These are phyloP conservation scores for Antennarius striatus DNA, from an alignment of 2,113 vertebrate species.

Conservation along the genomic window DNA sequence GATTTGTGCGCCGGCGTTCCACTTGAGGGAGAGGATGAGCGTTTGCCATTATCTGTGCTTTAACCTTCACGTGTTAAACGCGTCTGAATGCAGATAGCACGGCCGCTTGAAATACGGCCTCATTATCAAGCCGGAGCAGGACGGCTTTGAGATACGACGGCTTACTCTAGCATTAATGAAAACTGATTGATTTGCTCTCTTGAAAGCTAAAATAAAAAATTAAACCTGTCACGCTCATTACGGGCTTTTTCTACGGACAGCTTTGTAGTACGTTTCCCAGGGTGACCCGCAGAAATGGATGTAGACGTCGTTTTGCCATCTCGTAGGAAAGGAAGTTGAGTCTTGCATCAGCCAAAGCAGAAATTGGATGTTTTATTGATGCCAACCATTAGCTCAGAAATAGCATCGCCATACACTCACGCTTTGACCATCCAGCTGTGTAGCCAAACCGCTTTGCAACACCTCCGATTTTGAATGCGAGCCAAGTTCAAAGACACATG, in stretches of 20 bases:
- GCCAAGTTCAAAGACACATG: conserved; percentile 51
- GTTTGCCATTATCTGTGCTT: conserved; percentile 67
- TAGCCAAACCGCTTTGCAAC: conserved; percentile 23
- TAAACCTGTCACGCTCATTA: conserved; percentile 23
- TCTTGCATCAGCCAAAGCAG: conserved; percentile 10
- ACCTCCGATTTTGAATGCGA: conserved; percentile 38
- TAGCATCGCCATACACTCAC: conserved; percentile 1
- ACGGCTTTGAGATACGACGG: conserved; percentile 63
- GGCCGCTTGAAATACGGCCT: conserved; percentile 71
- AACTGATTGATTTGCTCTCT: conserved; percentile 72
- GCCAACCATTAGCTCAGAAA: conserved; percentile 26
- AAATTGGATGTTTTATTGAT: conserved; percentile 50
- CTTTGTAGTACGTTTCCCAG: conserved; percentile 43
- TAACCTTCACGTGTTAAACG: conserved; percentile 74
- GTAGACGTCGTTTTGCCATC: conserved; percentile 42
- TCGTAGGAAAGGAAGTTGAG: conserved; percentile 20
- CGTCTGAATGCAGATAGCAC: conserved; percentile 54
- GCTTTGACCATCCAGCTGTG: conserved; percentile 17
- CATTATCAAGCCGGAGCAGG: conserved; percentile 64
- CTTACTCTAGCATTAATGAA: conserved; percentile 68
- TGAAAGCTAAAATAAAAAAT: conserved; percentile 35
- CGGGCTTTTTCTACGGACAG: neutral
- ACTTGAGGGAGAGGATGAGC: conserved; percentile 32
- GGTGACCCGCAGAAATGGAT: conserved; percentile 48
- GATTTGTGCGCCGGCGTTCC: conserved; percentile 63